phyloP scores from a whole-genome alignment of 1,140 invertebrate species.

The Anastrepha obliqua region DNA sequence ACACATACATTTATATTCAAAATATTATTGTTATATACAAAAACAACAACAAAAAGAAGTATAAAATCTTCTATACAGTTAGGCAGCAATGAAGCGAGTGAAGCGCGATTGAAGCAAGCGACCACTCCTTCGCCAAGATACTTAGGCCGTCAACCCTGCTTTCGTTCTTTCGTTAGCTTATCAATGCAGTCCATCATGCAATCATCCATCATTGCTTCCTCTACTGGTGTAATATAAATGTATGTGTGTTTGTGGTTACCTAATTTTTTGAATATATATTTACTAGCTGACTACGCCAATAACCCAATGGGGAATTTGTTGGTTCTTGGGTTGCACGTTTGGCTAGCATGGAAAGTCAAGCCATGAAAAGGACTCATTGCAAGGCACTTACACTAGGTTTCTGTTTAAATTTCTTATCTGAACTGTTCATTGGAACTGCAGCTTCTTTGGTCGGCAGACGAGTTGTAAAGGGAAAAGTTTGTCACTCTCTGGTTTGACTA shows the following conservation, averaged over 20 bases:
- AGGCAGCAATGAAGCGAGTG: background rate
- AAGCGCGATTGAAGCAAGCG: background rate
- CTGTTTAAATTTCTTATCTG: too few relatives aligned
- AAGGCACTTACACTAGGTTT: too few relatives aligned
- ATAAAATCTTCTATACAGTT: background rate
- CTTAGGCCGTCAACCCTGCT: conserved; percentile 5
- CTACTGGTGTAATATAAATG: background rate
- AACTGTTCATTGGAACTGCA: too few relatives aligned
- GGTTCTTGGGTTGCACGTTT: too few relatives aligned
- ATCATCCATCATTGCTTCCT: conserved; percentile 38
- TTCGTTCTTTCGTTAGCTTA: conserved; percentile 29
- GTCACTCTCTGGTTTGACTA: too few relatives aligned
- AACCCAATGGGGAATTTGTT: background rate
- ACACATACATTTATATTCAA: too few relatives aligned
- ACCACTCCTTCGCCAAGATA: conserved; percentile 8
- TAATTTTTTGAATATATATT: background rate
- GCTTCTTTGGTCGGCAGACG: too few relatives aligned
- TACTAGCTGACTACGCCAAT: background rate
- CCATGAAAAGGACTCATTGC: too few relatives aligned
- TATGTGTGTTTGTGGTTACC: background rate
- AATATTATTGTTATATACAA: background rate
- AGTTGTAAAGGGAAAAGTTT: too few relatives aligned
- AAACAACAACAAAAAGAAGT: background rate
- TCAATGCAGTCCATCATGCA: conserved; percentile 49
- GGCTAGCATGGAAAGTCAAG: too few relatives aligned